Base-by-base conservation (phyloP, 1,140 invertebrate genomes). In the Panulirus ornatus region DNA sequence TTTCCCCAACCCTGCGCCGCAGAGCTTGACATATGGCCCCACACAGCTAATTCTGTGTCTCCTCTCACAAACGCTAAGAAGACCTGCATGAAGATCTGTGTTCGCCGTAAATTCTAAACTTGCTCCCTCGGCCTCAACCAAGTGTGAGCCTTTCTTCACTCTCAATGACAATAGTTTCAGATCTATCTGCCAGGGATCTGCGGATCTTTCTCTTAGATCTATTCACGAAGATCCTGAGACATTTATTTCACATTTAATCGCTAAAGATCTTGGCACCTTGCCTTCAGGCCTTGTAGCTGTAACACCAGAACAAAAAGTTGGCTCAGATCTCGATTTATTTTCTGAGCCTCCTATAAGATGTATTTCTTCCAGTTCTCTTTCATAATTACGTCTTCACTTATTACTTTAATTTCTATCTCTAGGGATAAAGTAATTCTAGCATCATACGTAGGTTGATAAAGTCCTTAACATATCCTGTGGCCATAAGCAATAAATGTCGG, bases 111-210 rank as follows among this genome's bases (percentile, higher is more conserved):
- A 54, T 54, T 58, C 78, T 54, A 81, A 81, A 81, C 78, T 81
- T 1, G n/a, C 78, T 54, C 51, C 19, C 11, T 9, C 78, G 63
- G 38, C 58, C 6, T 84, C 38, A 36, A 54, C 14, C 58, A 84
- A 40, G 40, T 51, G 36, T 30, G 58, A 22, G 3, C 54, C 36
- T 71, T 84, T 54, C 81, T 84, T 84, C 70, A 66, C 63, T 16
- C 34, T 9, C 44, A 84, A 84, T 22, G 38, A 47, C 58, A 42
- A 70, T 71, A 84, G 58, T 84, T 84, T 84, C 2, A 84, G 81
- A 84, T 70, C 81, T 70, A 70, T 63, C 14, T 30, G 0, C 22
- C 11, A 11, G 19, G 81, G 22, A 27, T 30, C n/a, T 30, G 27
- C 5, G 44, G 44, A 3, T 66, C 58, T 66, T 27, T 58, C 81